These are phyloP conservation scores for Amiota minor DNA, from an alignment of 2,888 invertebrate genomes.

Conservation along the genomic window DNA sequence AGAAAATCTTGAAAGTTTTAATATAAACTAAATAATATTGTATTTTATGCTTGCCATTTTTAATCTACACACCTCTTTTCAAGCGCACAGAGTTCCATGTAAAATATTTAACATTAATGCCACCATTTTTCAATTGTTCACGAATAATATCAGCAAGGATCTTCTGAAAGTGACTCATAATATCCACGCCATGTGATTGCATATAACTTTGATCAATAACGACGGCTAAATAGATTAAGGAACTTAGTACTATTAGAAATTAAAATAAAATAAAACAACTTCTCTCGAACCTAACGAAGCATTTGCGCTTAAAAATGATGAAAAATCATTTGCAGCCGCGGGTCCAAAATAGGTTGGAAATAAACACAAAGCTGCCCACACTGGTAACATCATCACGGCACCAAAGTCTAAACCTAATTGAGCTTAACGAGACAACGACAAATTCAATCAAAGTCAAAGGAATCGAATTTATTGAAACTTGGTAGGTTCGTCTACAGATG, in stretches of 20 bases:
- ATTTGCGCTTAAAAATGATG: constrained; percentile 82
- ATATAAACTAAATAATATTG: background rate
- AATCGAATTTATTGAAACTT: constrained; percentile 12
- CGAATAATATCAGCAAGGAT: constrained; percentile 79
- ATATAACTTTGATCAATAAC: constrained; percentile 82
- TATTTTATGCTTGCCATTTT: background rate
- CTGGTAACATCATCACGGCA: constrained; percentile 52
- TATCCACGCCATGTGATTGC: constrained; percentile 77
- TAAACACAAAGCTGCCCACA: constrained; percentile 79
- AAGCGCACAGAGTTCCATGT: constrained; percentile 81
- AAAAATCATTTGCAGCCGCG: constrained; percentile 76
- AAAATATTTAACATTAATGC: constrained; percentile 81
- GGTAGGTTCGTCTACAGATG: background rate
- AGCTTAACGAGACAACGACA: constrained; percentile 22
- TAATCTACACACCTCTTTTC: constrained; percentile 77
- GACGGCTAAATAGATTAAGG: constrained; percentile 75
- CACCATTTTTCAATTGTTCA: constrained; percentile 80
- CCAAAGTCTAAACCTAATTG: constrained; percentile 49
- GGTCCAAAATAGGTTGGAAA: constrained; percentile 45
- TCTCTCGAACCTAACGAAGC: constrained; percentile 79
- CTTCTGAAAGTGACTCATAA: constrained; percentile 77
- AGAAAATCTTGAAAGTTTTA: constrained; percentile 77
- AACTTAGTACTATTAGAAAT: background rate
- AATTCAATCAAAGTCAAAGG: constrained; percentile 34
- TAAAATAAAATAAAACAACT: background rate